Evolutionary conservation across 2,113 vertebrate genomes (phyloP).

Genomic region (Sporophila hypoxantha): DNA sequence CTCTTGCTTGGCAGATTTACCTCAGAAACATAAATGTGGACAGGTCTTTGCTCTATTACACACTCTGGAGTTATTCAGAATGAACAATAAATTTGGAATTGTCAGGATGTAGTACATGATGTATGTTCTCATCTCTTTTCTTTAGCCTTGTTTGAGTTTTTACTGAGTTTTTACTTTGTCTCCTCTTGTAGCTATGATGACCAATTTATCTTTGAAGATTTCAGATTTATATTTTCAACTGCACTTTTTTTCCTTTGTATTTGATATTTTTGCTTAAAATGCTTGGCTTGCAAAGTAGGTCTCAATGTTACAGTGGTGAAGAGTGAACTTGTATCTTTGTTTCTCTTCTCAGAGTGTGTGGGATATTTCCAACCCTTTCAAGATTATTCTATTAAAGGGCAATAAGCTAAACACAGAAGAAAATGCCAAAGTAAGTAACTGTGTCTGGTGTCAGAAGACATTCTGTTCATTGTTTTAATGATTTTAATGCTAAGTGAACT

Average conservation of each 20-base stretch:
- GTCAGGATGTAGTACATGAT: not conserved
- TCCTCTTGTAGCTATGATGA: not conserved
- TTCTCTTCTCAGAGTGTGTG: constrained; percentile 78
- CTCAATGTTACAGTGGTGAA: not conserved
- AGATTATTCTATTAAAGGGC: constrained; percentile 84
- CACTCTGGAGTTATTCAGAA: not conserved
- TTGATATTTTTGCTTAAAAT: not conserved
- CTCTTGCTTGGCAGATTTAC: not conserved
- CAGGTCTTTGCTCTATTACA: not conserved
- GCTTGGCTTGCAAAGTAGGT: not conserved
- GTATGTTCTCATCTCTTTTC: not conserved
- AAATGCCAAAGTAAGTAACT: constrained; percentile 84
- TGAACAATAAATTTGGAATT: not conserved
- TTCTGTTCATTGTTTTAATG: not conserved
- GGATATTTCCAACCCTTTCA: constrained; percentile 83
- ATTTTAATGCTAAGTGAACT: not conserved
- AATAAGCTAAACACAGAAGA: constrained; percentile 96
- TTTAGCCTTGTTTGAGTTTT: too few species aligned
- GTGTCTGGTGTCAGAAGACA: not conserved
- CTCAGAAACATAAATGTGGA: not conserved
- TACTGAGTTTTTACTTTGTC: not conserved
- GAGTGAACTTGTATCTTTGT: not conserved
- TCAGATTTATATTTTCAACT: not conserved
- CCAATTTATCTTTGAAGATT: not conserved
- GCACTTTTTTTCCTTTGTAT: not conserved